Evolutionary conservation across 2,113 vertebrate species (phyloP), one percentile per base, ranked within the genome.

Genomic region (Nycticryphes semicollaris): DNA sequence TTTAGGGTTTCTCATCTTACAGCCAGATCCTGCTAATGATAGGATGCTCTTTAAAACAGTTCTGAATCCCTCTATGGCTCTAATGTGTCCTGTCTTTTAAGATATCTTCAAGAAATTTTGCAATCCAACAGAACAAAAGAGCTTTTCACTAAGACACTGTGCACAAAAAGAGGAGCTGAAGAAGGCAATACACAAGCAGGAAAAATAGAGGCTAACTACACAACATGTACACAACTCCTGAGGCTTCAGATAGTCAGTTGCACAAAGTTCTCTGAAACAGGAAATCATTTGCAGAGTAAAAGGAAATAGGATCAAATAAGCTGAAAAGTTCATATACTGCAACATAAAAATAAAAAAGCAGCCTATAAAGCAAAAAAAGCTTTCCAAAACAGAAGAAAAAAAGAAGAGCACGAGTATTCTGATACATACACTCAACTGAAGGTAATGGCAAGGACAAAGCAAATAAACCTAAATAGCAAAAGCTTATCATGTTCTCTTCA

Each of bases 241-340:
- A n/a, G 31, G 31, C 45, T 60, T 53, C 60, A 63, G 64, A 50
- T 57, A 27, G 19, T 10, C 47, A 67, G 14, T 1, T 28, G 39
- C 53, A 87, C 14, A 9, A n/a, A 59, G 33, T 6, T 54, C 60
- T 60, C 70, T 37, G 22, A 50, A 77, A 84, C 10, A 13, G 14
- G 50, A 77, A 70, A 35, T 14, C 35, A 57, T 31, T 28, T 50
- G 17, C 54, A 33, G 31, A 77, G 33, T 41, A 37, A 48, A 74
- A 77, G 37, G 19, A 59, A 75, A 17, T 43, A 80, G 24, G 18
- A 63, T 20, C 33, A 59, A 57, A 19, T 39, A 35, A n/a, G 7
- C 5, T 30, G 1, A 0, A 12, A 45, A 45, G 24, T 57, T 64
- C 2, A 0, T 14, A 13, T 37, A 17, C 10, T 50, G 30, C 8